Evolutionary conservation across 2,888 invertebrate genomes (phyloP).

Genomic region (Synanthedon vespiformis): DNA sequence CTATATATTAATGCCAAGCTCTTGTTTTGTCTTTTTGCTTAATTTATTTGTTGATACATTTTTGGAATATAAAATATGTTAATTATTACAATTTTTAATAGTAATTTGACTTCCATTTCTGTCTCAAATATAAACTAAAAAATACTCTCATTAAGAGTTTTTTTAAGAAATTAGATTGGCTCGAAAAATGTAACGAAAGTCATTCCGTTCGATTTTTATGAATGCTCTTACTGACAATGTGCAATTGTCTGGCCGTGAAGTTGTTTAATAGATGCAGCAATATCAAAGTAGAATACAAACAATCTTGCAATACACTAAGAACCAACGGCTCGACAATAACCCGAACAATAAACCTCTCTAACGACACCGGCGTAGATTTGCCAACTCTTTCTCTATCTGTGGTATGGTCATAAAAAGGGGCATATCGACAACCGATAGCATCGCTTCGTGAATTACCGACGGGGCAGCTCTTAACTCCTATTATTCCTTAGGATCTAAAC

Average conservation of each 20-base stretch:
- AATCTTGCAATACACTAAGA: background rate
- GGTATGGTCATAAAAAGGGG: constrained; percentile 55
- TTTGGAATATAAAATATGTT: too few species aligned
- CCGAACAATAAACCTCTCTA: constrained; percentile 6
- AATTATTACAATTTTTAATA: too few species aligned
- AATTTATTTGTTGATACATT: too few species aligned
- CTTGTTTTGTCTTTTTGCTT: too few species aligned
- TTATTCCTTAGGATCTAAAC: constrained; percentile 38
- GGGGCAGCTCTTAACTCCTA: constrained; percentile 22
- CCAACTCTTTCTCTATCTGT: constrained; percentile 43
- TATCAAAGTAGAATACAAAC: background rate
- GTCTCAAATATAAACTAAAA: too few species aligned
- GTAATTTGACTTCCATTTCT: too few species aligned
- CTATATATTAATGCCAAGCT: too few species aligned
- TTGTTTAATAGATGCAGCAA: background rate
- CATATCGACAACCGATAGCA: constrained; percentile 58
- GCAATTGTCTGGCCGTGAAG: background rate
- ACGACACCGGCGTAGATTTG: constrained; percentile 23
- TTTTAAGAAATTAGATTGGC: too few species aligned
- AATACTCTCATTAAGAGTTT: too few species aligned
- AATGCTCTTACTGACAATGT: too few species aligned
- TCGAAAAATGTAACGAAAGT: too few species aligned
- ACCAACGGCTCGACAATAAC: constrained; percentile 1
- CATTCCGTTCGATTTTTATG: too few species aligned
- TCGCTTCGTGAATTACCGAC: constrained; percentile 59